Evolutionary conservation across 2,888 invertebrate genomes (phyloP).

Genomic region (Eupithecia tripunctaria): DNA sequence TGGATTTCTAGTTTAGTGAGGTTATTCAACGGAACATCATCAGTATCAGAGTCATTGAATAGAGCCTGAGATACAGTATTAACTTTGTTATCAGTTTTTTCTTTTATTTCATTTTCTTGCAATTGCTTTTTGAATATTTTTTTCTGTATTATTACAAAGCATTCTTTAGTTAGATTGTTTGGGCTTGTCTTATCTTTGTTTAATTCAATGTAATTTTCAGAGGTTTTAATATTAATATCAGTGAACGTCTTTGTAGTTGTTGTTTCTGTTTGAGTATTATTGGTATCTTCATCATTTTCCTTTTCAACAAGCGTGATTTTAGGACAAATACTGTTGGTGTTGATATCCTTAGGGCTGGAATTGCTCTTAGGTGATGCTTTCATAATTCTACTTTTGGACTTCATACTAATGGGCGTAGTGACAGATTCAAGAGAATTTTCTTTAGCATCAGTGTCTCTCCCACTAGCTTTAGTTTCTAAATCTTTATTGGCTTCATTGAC

Average conservation of each 20-base stretch:
- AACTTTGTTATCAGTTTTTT: constrained; percentile 30
- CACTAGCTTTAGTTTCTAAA: neutral
- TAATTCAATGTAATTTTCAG: constrained; percentile 42
- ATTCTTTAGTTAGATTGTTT: constrained; percentile 74
- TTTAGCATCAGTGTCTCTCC: neutral
- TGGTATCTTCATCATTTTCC: constrained; percentile 23
- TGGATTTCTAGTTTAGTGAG: constrained; percentile 55
- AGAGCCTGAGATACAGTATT: constrained; percentile 52
- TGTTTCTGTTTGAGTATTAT: constrained; percentile 10
- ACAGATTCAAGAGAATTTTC: neutral
- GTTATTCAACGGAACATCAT: constrained; percentile 66
- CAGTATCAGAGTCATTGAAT: constrained; percentile 68
- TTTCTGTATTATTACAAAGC: constrained; percentile 75
- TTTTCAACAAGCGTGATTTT: constrained; percentile 18
- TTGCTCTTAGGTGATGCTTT: constrained; percentile 24
- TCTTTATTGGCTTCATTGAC: neutral
- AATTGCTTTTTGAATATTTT: constrained; percentile 64
- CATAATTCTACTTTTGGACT: constrained; percentile 52
- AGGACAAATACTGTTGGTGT: neutral
- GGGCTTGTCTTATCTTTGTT: constrained; percentile 51
- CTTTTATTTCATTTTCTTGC: constrained; percentile 35
- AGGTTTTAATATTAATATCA: constrained; percentile 6
- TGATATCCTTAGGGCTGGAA: neutral
- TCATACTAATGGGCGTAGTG: constrained; percentile 44
- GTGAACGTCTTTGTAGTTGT: constrained; percentile 2